Percentiles rank a stretch among this genome's conserved stretches.
These are phyloP conservation scores for Galeruca laticollis DNA, from an alignment of 2,888 invertebrate genomes.

Conservation along the genomic window DNA sequence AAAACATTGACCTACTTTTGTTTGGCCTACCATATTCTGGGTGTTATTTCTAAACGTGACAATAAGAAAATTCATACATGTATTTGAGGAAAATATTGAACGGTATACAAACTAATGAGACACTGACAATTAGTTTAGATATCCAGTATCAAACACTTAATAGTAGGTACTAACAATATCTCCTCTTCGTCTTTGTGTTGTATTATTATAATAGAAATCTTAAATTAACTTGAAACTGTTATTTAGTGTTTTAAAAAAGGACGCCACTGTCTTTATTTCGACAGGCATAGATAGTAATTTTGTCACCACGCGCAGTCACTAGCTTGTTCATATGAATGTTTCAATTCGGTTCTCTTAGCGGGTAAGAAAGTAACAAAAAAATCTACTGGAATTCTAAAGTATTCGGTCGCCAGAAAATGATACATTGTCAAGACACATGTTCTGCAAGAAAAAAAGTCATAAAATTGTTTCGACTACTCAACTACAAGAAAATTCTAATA, in stretches of 20 bases:
- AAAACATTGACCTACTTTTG: too few species aligned
- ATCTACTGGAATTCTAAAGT: constrained; percentile 53
- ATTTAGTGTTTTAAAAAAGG: neutral
- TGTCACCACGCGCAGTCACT: constrained; percentile 62
- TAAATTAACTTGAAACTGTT: too few species aligned
- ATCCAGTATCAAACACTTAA: too few species aligned
- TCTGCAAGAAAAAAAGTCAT: constrained; percentile 49
- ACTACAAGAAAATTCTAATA: constrained; percentile 48
- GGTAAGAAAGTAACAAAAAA: constrained; percentile 56
- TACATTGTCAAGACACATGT: constrained; percentile 54
- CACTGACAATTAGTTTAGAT: too few species aligned
- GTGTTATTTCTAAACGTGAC: too few species aligned
- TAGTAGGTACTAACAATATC: too few species aligned
- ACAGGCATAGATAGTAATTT: constrained; percentile 63
- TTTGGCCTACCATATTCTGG: too few species aligned
- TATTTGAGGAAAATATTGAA: too few species aligned
- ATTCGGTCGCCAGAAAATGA: constrained; percentile 54
- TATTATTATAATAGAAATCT: too few species aligned
- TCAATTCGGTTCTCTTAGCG: constrained; percentile 60
- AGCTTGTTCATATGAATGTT: constrained; percentile 64
- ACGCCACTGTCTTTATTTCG: constrained; percentile 57
- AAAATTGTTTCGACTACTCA: constrained; percentile 49
- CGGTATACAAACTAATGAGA: too few species aligned
- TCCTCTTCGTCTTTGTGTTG: too few species aligned
- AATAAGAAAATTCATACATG: too few species aligned